phyloP scores from a whole-genome alignment of 1,140 invertebrate genomes.

The Zaprionus lachaisei region DNA sequence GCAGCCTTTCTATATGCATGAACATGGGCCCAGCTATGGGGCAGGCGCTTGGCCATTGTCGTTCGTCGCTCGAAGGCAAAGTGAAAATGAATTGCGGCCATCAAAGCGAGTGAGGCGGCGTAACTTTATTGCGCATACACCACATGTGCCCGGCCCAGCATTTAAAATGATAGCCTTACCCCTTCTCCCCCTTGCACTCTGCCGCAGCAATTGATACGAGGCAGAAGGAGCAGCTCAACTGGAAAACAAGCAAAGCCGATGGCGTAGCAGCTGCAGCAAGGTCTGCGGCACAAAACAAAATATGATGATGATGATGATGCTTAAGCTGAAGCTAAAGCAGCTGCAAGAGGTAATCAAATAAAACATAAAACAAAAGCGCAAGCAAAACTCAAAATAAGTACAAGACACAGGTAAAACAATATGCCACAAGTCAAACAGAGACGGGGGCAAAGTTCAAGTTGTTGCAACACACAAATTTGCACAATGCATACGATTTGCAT shows the following conservation, averaged over 20 bases:
- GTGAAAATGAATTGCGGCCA: constrained; percentile 71
- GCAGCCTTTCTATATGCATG: constrained; percentile 65
- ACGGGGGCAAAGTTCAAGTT: constrained; percentile 51
- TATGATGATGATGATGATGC: constrained; percentile 6
- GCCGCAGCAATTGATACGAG: constrained; percentile 27
- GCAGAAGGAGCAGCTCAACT: background rate
- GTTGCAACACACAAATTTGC: constrained; percentile 63
- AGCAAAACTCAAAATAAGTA: constrained; percentile 19
- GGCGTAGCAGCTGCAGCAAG: constrained; percentile 1
- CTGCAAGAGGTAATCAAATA: constrained; percentile 60
- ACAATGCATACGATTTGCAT: constrained; percentile 76
- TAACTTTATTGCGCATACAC: constrained; percentile 70
- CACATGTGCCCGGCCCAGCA: constrained; percentile 41
- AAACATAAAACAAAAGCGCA: constrained; percentile 21
- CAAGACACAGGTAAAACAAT: constrained; percentile 67
- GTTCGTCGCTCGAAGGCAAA: constrained; percentile 44
- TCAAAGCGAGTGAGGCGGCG: constrained; percentile 27
- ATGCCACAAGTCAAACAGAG: constrained; percentile 72
- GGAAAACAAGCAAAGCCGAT: constrained; percentile 5
- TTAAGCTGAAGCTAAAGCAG: constrained; percentile 28
- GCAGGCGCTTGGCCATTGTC: constrained; percentile 46
- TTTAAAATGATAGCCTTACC: constrained; percentile 51
- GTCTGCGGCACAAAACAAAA: constrained; percentile 1
- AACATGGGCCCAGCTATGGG: constrained; percentile 27
- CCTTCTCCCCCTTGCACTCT: background rate